A percentile compares a stretch with the other conserved stretches of the same genome.
Evolutionary conservation across 2,113 vertebrate species (phyloP).

Genomic region (Chionomys nivalis): DNA sequence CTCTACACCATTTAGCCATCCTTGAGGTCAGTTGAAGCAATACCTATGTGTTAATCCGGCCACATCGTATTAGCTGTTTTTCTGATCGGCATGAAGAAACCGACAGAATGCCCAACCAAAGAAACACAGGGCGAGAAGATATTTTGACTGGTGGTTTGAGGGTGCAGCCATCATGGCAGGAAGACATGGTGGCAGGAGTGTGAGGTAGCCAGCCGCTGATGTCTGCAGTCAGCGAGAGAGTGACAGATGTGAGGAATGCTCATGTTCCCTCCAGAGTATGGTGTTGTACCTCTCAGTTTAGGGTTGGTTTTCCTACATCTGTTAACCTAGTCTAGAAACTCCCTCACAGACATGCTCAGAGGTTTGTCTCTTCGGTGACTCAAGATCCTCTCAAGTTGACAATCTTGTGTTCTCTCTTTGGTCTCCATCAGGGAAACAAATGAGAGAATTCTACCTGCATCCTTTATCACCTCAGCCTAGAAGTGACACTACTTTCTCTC

Average conservation of each 20-base stretch:
- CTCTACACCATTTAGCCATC: not conserved
- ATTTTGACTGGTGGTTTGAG: not conserved
- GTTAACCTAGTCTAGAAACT: not conserved
- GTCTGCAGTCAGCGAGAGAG: not conserved
- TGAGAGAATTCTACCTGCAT: accelerated
- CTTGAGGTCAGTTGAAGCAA: not conserved
- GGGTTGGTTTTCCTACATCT: not conserved
- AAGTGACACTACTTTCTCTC: not conserved
- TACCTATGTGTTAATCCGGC: not conserved
- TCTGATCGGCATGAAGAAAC: not conserved
- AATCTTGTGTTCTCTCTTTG: not conserved
- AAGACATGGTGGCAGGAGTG: not conserved
- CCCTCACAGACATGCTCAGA: not conserved
- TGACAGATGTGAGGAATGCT: not conserved
- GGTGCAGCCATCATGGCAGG: not conserved
- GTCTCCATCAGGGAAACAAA: not conserved
- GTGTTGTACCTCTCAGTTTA: not conserved
- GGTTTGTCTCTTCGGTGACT: not conserved
- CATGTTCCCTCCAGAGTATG: not conserved
- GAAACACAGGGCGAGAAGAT: not conserved
- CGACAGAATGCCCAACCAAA: not conserved
- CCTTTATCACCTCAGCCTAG: not conserved
- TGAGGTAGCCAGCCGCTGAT: not conserved
- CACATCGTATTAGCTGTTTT: not conserved
- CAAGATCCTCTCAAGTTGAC: not conserved